Percentiles rank a stretch among this genome's conserved stretches.
Conservation (phyloP, 2,797 vertebrate genomes). For the Lacerta bilineata region DNA sequence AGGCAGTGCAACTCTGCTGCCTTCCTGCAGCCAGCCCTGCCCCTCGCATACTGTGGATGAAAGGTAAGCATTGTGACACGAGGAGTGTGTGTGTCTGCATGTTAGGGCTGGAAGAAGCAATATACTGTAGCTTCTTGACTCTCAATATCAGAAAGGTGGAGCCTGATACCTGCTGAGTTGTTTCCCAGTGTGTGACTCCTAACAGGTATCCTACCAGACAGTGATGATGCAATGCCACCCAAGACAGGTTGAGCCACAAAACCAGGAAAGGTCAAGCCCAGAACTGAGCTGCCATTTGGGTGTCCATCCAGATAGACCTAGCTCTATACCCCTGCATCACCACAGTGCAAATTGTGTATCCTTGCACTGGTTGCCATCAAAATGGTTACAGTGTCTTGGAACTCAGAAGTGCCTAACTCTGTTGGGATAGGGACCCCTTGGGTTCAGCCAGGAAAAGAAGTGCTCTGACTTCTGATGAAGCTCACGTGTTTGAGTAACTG, state of each 20-base stretch:
- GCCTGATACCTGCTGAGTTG: not conserved
- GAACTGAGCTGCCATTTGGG: not conserved
- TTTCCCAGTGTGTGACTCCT: not conserved
- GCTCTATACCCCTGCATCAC: not conserved
- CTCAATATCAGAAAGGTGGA: not conserved
- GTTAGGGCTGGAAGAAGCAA: not conserved
- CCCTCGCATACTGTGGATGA: slow-evolving; percentile 92
- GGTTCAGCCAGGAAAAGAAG: not conserved
- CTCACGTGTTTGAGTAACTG: not conserved
- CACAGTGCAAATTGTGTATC: not conserved
- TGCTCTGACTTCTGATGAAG: not conserved
- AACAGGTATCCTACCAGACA: not conserved
- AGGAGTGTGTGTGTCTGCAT: not conserved
- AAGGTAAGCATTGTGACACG: slow-evolving; percentile 81
- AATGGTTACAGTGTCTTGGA: not conserved
- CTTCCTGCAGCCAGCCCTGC: slow-evolving; percentile 94
- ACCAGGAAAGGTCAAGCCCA: not conserved
- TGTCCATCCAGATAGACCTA: not conserved
- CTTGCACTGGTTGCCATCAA: not conserved
- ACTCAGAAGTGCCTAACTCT: not conserved
- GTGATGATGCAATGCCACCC: no score
- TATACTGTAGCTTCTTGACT: not conserved
- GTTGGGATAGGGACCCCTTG: not conserved
- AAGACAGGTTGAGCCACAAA: not conserved
- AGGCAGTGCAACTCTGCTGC: slow-evolving; percentile 95